Conservation (phyloP, 2,797 vertebrate genomes). For the Onychomys leucogaster region DNA sequence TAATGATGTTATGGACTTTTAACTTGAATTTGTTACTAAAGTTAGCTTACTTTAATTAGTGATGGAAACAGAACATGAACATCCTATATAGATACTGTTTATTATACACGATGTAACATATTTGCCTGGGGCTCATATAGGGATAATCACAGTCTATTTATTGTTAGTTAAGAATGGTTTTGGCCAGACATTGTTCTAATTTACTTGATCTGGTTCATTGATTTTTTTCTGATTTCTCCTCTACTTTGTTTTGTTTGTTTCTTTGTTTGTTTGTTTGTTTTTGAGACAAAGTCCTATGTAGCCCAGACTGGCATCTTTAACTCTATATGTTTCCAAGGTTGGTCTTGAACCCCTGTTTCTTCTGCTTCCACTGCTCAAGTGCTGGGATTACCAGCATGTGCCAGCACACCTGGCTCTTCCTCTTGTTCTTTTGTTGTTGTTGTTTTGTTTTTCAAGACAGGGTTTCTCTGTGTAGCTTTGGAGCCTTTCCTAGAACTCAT, state of each 20-base stretch:
- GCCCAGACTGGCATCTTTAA: background rate
- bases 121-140: background rate
- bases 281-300: background rate
- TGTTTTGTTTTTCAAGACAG: no score
- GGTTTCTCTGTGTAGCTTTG: no score
- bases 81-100: background rate
- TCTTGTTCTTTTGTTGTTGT: background rate
- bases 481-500: no score
- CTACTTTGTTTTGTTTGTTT: background rate
- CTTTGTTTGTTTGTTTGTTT: background rate
- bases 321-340: background rate
- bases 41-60: constrained; percentile 20
- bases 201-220: background rate
- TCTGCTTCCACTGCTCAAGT: background rate
- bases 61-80: background rate
- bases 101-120: background rate
- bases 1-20: background rate
- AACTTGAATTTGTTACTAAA: background rate
- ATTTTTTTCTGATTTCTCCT: constrained; percentile 39
- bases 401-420: no score
- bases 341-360: background rate
- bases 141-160: background rate
- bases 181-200: background rate
- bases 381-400: background rate
- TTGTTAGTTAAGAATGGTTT: background rate